Conservation (phyloP, 37 sponge, comb jelly and placozoan species). For the Bolinopsis microptera region DNA sequence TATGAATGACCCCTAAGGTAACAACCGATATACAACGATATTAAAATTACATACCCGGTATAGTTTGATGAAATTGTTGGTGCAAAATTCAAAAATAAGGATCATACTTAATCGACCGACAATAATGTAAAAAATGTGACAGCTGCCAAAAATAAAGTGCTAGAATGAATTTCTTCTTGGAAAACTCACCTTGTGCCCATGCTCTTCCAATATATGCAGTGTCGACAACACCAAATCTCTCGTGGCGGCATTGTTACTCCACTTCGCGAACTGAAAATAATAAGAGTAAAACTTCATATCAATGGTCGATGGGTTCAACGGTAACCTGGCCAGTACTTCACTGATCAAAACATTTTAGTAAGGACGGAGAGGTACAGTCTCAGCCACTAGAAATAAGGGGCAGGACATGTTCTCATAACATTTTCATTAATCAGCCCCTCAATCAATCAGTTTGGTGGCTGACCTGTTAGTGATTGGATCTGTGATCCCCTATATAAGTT, state of each 20-base stretch:
- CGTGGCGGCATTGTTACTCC: background rate
- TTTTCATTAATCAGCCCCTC: background rate
- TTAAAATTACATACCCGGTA: too few species aligned
- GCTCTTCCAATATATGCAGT: background rate
- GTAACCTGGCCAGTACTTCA: too few species aligned
- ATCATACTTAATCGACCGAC: background rate
- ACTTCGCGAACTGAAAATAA: conserved; percentile 20
- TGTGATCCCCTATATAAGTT: background rate
- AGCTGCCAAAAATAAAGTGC: too few species aligned
- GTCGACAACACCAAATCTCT: background rate
- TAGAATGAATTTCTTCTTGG: background rate
- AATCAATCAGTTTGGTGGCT: background rate
- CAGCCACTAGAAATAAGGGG: too few species aligned
- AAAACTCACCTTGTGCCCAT: conserved; percentile 41
- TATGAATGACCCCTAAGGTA: too few species aligned
- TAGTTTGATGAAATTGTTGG: too few species aligned
- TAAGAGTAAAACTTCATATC: background rate
- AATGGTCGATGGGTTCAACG: too few species aligned
- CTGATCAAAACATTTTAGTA: too few species aligned
- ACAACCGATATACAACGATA: too few species aligned
- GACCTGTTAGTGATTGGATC: background rate
- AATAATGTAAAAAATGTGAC: too few species aligned
- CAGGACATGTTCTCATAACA: background rate
- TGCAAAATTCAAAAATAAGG: background rate
- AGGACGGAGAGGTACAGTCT: too few species aligned